Percentiles rank a stretch among this genome's conserved stretches.
Conservation (phyloP, 2,113 vertebrate genomes). For the Recurvirostra avosetta region DNA sequence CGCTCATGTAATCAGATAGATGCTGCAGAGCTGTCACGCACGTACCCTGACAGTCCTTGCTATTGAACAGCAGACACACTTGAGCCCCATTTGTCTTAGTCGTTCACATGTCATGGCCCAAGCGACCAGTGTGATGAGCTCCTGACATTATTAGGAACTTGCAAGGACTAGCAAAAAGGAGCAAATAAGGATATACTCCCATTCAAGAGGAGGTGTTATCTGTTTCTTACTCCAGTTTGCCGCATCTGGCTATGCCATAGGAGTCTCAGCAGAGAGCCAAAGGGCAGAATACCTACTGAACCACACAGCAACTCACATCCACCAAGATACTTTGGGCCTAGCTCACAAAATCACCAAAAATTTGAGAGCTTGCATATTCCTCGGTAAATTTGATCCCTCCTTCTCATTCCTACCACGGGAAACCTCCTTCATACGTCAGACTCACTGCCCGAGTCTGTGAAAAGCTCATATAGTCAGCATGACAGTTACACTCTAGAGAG, state of each 20-base stretch:
- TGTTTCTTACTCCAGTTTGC: neutral
- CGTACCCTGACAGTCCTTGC: neutral
- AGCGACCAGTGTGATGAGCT: neutral
- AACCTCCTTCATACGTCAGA: neutral
- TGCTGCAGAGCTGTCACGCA: neutral
- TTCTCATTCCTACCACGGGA: neutral
- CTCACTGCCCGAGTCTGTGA: fast-evolving
- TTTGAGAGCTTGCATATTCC: neutral
- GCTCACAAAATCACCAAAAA: neutral
- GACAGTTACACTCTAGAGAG: neutral
- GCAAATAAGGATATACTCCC: neutral
- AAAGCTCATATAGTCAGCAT: neutral
- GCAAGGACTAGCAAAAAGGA: neutral
- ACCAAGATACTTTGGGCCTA: neutral
- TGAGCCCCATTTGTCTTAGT: neutral
- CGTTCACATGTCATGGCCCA: neutral
- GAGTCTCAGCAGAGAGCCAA: neutral
- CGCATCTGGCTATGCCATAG: neutral
- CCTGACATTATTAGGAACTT: neutral
- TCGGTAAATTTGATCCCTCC: neutral
- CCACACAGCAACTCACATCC: neutral
- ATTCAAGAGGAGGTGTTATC: neutral
- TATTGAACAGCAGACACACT: neutral
- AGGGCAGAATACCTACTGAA: neutral
- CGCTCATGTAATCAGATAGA: neutral